A percentile compares a stretch with the other conserved stretches of the same genome.
These are phyloP conservation scores for Tamandua tetradactyla DNA, from an alignment of 2,797 vertebrate species.

Conservation along the genomic window DNA sequence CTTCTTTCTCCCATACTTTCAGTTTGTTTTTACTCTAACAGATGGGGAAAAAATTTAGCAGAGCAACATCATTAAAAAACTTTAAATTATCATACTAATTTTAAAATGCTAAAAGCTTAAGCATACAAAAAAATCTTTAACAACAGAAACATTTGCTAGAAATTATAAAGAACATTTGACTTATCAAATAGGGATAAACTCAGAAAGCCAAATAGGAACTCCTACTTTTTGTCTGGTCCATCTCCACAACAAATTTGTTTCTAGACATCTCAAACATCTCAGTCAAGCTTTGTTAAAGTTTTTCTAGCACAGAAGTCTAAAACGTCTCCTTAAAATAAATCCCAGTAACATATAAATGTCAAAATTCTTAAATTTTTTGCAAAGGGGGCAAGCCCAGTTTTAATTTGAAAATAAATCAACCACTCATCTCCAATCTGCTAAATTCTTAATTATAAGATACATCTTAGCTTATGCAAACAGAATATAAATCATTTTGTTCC, in stretches of 20 bases:
- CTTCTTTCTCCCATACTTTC: slow-evolving; percentile 76
- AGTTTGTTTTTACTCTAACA: slow-evolving; percentile 69
- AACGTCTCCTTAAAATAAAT: slow-evolving; percentile 35
- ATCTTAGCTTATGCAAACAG: slow-evolving; percentile 29
- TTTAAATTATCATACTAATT: slow-evolving; percentile 45
- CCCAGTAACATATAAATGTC: background rate
- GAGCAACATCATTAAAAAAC: slow-evolving; percentile 20
- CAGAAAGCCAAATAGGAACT: background rate
- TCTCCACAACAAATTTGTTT: background rate
- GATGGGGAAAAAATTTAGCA: slow-evolving; percentile 61
- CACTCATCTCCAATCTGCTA: background rate
- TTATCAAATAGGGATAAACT: slow-evolving; percentile 2
- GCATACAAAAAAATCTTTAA: slow-evolving; percentile 51
- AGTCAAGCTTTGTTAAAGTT: background rate
- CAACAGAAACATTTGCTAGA: slow-evolving; percentile 39
- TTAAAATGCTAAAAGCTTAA: slow-evolving; percentile 34
- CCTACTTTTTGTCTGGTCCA: background rate
- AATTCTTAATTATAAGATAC: background rate
- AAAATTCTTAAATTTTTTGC: slow-evolving; percentile 32
- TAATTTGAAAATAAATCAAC: background rate
- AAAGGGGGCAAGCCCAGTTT: background rate
- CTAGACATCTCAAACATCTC: background rate
- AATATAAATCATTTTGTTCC: slow-evolving; percentile 24
- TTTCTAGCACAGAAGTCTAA: background rate
- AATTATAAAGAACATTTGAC: slow-evolving; percentile 44